Base-by-base conservation (phyloP, 2,888 invertebrate genomes). In the Neuroscelio doddi region DNA sequence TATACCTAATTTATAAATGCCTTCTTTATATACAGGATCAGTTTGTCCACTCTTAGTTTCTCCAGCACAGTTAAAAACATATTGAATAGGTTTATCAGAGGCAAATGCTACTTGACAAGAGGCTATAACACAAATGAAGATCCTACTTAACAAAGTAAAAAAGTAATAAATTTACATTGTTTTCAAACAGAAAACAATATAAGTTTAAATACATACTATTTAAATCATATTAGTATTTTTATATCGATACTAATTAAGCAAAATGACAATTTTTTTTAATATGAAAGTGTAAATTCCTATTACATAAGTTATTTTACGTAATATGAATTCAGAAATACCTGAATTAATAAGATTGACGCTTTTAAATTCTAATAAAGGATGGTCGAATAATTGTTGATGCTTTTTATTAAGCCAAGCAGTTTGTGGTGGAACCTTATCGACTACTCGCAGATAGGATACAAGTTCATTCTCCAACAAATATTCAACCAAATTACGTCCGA, bases 381-480 rank as follows among this genome's bases (percentile, higher is more conserved):
- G 89, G 58, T 91, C 89, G 84, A 96, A 95, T 39, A 89, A 86
- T 75, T 89, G 88, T 70, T 89, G 87, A 79, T 96, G 96, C 62
- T 86, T 85, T 1, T 88, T 85, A 84, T 94, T 95, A 27, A 97
- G 86, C 92, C 96, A 97, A 1, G 96, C 96, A 77, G 95, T 92
- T 85, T 94, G 94, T 1, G 96, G 96, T 45, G 96, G 96, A 24
- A 96, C 95, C 86, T 97, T 97, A 86, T 97, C 97, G 57, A 94
- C 94, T 42, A 95, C 90, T 71, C 93, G 89, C 68, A 96, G 87
- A 75, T 88, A 88, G 77, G 90, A 90, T 65, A 91, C 92, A 75
- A 94, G 85, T 76, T 93, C 90, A 85, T 94, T 92, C 66, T 88
- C 88, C 71, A 96, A 87, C 80, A 96, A 87, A 86, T 92, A 92